phyloP scores from a whole-genome alignment of 2,113 vertebrate genomes.

The Elanus axillaris region DNA sequence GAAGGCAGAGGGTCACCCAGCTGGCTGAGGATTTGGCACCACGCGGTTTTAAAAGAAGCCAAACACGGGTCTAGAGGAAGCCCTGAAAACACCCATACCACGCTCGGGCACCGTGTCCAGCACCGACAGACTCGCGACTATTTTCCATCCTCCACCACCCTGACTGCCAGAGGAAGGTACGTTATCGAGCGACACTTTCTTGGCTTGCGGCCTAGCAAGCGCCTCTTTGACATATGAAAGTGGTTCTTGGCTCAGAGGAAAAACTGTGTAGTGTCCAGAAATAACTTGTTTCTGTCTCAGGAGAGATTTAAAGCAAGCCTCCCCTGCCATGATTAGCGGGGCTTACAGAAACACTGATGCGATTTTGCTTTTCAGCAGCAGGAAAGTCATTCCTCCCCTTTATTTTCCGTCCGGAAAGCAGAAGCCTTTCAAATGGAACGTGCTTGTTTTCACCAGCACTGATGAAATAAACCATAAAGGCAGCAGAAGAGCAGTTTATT shows the following conservation, averaged over 20 bases:
- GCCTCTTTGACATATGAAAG: not conserved
- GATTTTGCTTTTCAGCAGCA: not conserved
- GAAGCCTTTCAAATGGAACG: not conserved
- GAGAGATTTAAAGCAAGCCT: not conserved
- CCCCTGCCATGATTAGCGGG: accelerated
- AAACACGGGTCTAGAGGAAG: not conserved
- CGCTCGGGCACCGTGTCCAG: accelerated
- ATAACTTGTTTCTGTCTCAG: not conserved
- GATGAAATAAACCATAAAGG: not conserved
- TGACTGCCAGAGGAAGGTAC: not conserved
- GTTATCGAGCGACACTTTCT: not conserved
- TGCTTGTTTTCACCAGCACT: not conserved
- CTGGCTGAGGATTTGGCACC: accelerated
- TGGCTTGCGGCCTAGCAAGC: not conserved
- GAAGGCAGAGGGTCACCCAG: not conserved
- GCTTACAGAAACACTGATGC: not conserved
- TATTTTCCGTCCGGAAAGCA: not conserved
- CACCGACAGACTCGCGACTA: not conserved
- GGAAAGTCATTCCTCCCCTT: not conserved
- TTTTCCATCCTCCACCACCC: not conserved
- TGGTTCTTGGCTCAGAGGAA: not conserved
- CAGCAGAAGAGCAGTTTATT: not conserved
- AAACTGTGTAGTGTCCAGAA: not conserved
- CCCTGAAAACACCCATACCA: not conserved
- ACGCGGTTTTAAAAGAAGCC: accelerated